Evolutionary conservation across 2,113 vertebrate genomes (phyloP).

Genomic region (Mesoclemmys tuberculata): DNA sequence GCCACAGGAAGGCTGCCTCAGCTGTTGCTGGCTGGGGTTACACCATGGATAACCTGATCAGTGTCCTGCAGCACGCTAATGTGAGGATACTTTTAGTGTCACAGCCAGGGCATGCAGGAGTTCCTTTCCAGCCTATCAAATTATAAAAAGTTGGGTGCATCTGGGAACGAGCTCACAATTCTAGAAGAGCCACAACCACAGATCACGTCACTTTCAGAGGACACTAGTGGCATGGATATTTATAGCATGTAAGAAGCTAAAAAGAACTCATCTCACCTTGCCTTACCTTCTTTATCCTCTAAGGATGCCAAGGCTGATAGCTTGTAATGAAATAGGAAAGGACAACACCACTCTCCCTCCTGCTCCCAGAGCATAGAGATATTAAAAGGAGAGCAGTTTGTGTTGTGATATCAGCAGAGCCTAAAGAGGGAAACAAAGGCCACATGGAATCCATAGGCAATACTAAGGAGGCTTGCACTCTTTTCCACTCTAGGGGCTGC

Average conservation of each 20-base stretch:
- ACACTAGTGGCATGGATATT: neutral
- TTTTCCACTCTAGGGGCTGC: neutral
- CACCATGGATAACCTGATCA: conserved; percentile 15
- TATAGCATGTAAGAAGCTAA: neutral
- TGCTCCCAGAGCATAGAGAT: neutral
- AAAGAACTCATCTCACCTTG: conserved; percentile 32
- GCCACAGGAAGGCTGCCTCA: neutral
- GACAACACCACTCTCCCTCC: neutral
- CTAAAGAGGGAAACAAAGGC: neutral
- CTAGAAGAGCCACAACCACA: neutral
- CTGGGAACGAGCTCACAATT: neutral
- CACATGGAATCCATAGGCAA: neutral
- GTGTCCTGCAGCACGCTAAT: neutral
- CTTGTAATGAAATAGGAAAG: neutral
- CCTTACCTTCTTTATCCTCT: conserved; percentile 27
- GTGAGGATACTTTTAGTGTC: neutral
- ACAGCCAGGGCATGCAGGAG: neutral
- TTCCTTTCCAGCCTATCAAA: neutral
- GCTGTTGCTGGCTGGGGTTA: conserved; percentile 26
- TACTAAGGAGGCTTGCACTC: neutral
- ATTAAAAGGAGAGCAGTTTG: fast-evolving
- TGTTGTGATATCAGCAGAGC: neutral
- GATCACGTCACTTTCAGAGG: neutral
- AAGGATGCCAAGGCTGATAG: neutral
- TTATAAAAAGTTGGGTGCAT: neutral